phyloP scores from a whole-genome alignment of 2,113 vertebrate genomes.

The Larimichthys polyactis region DNA sequence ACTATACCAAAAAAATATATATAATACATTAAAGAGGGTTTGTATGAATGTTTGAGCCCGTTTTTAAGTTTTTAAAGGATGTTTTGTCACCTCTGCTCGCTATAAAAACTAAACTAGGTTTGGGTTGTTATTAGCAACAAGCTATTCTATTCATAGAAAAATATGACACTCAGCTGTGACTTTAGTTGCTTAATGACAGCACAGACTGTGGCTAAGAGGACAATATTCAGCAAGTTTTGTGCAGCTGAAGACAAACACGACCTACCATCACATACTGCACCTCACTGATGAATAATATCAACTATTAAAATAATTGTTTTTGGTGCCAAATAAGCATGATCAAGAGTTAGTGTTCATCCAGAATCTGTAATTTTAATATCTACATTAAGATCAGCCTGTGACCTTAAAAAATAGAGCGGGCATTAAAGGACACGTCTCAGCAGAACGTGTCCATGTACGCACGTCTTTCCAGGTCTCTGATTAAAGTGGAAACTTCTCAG shows the following conservation, averaged over 20 bases:
- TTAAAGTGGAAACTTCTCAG: not conserved
- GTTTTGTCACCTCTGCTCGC: not conserved
- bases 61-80: not conserved
- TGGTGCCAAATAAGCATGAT: not conserved
- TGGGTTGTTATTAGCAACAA: constrained; percentile 7
- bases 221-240: too few relatives aligned
- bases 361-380: not conserved
- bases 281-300: not conserved
- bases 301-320: not conserved
- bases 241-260: not conserved
- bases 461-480: not conserved
- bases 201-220: not conserved
- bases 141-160: not conserved
- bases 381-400: not conserved
- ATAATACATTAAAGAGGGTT: not conserved
- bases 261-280: not conserved
- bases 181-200: not conserved
- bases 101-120: not conserved
- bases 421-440: not conserved
- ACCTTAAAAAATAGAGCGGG: not conserved
- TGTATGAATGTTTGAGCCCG: not conserved
- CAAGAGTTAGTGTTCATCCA: not conserved
- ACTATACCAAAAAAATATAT: not conserved
- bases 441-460: not conserved
- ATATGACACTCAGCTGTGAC: not conserved